Conservation (phyloP, 2,888 invertebrate species). For the Drosophila buzzatii region DNA sequence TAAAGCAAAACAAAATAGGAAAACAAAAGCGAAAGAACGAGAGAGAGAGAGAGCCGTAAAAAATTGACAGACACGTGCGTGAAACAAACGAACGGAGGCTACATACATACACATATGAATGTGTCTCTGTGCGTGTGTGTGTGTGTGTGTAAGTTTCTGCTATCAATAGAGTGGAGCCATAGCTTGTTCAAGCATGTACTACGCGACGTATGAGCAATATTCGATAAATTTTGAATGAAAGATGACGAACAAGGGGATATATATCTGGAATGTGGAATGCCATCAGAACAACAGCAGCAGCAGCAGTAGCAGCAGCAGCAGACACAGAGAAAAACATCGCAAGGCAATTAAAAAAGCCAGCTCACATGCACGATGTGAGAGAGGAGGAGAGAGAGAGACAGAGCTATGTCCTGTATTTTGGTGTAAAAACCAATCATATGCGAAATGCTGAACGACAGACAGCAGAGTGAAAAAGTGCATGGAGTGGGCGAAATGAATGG, state of each 20-base stretch:
- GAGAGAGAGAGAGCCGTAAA: conserved; percentile 38
- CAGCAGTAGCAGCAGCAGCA: conserved; percentile 5
- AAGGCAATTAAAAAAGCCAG: conserved; percentile 49
- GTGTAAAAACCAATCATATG: conserved; percentile 62
- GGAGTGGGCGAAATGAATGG: background rate
- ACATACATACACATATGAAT: background rate
- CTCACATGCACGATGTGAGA: background rate
- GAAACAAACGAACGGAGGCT: conserved; percentile 28
- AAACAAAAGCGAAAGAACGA: conserved; percentile 7
- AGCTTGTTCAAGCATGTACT: background rate
- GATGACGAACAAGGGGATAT: conserved; percentile 25
- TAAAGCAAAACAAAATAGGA: conserved; percentile 34
- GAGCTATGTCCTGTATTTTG: conserved; percentile 28
- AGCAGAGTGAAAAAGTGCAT: background rate
- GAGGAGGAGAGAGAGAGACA: background rate
- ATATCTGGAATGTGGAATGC: conserved; percentile 25
- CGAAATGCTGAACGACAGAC: conserved; percentile 47
- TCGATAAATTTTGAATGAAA: conserved; percentile 37
- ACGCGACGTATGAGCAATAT: conserved; percentile 46
- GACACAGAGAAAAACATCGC: conserved; percentile 18
- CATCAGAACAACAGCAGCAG: conserved; percentile 9
- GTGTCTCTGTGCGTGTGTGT: background rate
- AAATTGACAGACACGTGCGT: conserved; percentile 74
- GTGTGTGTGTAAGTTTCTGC: conserved; percentile 20
- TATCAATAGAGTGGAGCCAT: conserved; percentile 18